Evolutionary conservation across 1,140 invertebrate genomes (phyloP), one percentile per base, ranked within the genome.

Genomic region (Dendrolimus kikuchii): DNA sequence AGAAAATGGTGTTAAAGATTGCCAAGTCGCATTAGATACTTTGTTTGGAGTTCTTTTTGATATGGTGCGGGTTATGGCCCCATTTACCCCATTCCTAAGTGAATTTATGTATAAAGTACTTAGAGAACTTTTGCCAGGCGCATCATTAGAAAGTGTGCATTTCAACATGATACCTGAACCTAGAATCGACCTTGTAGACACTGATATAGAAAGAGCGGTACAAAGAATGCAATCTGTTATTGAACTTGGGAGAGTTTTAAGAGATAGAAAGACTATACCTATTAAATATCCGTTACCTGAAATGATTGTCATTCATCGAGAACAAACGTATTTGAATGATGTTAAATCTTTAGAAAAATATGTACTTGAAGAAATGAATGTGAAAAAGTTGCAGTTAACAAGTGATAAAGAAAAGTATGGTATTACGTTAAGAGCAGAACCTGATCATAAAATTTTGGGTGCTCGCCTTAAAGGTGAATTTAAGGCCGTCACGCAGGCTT

Each of bases 201-300:
- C 89, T 57, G 89, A 93, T 40, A 98, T 99, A 55, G 99, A 99
- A 86, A 89, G 91, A 57, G 93, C 96, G 51, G 96, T 99, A 0
- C 89, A 92, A 40, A 89, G 92, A 62, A 99, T 99, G 97, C 98
- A 99, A 88, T 92, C 92, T 10, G 94, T 99, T 6, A 96, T 99
- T 62, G 98, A 99, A 80, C 79, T 99, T 4, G 98, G 97, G 5
- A 90, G 99, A 61, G 92, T 99, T 6, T 88, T 99, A 46, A 88
- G 99, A 51, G 98, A 99, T 74, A 90, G 97, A 40, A 96, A 96
- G 81, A 98, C 95, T 1, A 90, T 99, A 53, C 98, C 98, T 0
- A 90, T 98, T 0, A 99, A 99, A 88, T 99, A 99, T 89, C 99
- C 99, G 0, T 83, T 99, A 48, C 96, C 95, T 9, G 98, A 99